A percentile compares a stretch with the other conserved stretches of the same genome.
Conservation (phyloP, 2,888 invertebrate species). For the Prosapia bicincta region DNA sequence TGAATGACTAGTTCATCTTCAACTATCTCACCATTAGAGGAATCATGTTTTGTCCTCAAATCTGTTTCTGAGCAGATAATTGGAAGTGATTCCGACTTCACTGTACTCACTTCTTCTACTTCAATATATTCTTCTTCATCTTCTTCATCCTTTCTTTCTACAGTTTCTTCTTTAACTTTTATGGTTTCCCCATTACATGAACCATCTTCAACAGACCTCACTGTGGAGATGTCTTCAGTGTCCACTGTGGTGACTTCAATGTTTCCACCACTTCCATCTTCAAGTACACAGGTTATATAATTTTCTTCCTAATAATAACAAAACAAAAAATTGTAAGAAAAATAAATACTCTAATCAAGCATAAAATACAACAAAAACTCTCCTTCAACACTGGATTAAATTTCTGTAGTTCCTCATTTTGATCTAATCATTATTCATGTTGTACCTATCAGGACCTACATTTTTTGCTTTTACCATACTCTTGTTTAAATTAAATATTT, state of each 20-base stretch:
- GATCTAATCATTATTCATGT: no score
- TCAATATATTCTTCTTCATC: conserved; percentile 42
- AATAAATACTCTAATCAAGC: no score
- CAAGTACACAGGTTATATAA: conserved; percentile 83
- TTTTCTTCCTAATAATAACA: conserved; percentile 71
- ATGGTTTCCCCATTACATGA: conserved; percentile 35
- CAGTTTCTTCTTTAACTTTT: conserved; percentile 40
- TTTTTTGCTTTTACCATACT: no score
- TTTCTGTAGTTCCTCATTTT: no score
- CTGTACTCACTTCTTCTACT: conserved; percentile 37
- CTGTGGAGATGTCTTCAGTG: conserved; percentile 8
- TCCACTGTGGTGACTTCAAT: conserved; percentile 17
- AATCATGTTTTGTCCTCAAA: not conserved
- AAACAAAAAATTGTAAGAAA: no score
- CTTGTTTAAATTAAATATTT: no score
- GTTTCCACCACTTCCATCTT: conserved; percentile 58
- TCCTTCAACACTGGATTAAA: no score
- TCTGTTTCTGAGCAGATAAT: conserved; percentile 2
- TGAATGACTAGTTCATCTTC: not conserved
- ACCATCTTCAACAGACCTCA: conserved; percentile 22
- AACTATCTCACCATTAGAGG: conserved; percentile 12
- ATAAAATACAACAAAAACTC: no score
- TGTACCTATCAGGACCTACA: no score
- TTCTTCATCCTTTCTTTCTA: conserved; percentile 42
- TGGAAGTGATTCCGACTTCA: conserved; percentile 43